phyloP scores from a whole-genome alignment of 1,140 invertebrate species.

The Papilio dardanus region DNA sequence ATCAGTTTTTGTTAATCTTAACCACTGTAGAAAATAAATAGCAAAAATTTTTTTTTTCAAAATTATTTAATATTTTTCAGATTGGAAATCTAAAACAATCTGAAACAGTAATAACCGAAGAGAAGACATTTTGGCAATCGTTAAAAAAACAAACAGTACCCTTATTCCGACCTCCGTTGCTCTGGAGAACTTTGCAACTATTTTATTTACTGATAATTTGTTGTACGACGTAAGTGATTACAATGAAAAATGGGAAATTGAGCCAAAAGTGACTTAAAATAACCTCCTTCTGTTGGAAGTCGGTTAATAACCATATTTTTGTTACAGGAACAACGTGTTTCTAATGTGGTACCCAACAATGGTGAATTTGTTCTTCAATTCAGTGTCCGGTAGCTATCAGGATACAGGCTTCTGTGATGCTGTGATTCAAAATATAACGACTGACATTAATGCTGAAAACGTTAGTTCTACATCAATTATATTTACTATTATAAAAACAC shows the following conservation, averaged over 20 bases:
- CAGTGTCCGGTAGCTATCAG: slow-evolving; percentile 21
- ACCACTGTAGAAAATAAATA: not conserved
- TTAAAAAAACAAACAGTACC: slow-evolving; percentile 47
- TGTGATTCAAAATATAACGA: slow-evolving; percentile 35
- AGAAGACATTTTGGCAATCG: slow-evolving; percentile 43
- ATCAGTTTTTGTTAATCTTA: not conserved
- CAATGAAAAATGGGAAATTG: not conserved
- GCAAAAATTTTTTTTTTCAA: not conserved
- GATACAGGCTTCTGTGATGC: slow-evolving; percentile 48
- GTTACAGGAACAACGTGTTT: slow-evolving; percentile 58
- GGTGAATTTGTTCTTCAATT: slow-evolving; percentile 57
- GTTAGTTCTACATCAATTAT: slow-evolving; percentile 22
- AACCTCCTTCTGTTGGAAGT: too few relatives aligned
- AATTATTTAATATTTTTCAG: slow-evolving; percentile 30
- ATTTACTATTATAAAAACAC: not conserved
- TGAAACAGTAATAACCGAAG: not conserved
- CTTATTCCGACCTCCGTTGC: slow-evolving; percentile 50
- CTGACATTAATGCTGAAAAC: not conserved
- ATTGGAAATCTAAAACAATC: slow-evolving; percentile 40
- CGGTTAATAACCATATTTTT: not conserved
- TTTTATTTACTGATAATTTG: slow-evolving; percentile 51
- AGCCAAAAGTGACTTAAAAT: not conserved
- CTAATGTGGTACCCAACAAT: slow-evolving; percentile 60
- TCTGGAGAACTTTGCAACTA: slow-evolving; percentile 51
- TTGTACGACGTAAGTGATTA: slow-evolving; percentile 50